Conservation (phyloP, 1,140 invertebrate genomes). For the Euura saliciscinereae region DNA sequence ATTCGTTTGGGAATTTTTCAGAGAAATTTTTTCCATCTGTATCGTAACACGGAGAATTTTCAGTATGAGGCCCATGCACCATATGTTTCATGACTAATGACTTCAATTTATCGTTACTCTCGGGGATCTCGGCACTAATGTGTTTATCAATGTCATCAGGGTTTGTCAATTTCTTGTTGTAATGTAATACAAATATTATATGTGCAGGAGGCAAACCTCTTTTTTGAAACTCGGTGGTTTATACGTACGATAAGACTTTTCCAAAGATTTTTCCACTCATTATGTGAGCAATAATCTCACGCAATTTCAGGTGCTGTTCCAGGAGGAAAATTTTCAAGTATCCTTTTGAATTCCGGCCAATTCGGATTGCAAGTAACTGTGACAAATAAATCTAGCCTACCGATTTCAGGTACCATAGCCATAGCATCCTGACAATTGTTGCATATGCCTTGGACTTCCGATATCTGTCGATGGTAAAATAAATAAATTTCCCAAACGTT, state of each 20-base stretch:
- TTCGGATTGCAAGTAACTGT: slow-evolving; percentile 9
- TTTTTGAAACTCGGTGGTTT: neutral
- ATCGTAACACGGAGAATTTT: slow-evolving; percentile 6
- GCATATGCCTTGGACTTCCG: slow-evolving; percentile 43
- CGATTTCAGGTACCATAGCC: slow-evolving; percentile 25
- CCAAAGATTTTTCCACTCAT: slow-evolving; percentile 7
- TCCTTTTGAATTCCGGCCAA: slow-evolving; percentile 18
- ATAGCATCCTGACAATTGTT: slow-evolving; percentile 41
- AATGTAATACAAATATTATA: slow-evolving; percentile 20
- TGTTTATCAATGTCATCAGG: no score
- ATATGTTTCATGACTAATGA: slow-evolving; percentile 24
- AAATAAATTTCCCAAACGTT: slow-evolving; percentile 16
- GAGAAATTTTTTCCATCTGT: slow-evolving; percentile 16
- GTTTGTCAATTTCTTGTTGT: slow-evolving; percentile 22
- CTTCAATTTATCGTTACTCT: neutral
- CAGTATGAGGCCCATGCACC: slow-evolving; percentile 22
- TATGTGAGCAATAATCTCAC: neutral
- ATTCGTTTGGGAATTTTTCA: slow-evolving; percentile 15
- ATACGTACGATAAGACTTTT: neutral
- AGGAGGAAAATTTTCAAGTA: neutral
- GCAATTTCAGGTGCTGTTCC: neutral
- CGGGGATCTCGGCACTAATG: no score
- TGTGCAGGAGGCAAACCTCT: slow-evolving; percentile 5
- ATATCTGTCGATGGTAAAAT: slow-evolving; percentile 42
- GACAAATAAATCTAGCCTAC: slow-evolving; percentile 20